These are phyloP conservation scores for Grus americana DNA, from an alignment of 2,113 vertebrate genomes.

Conservation along the genomic window DNA sequence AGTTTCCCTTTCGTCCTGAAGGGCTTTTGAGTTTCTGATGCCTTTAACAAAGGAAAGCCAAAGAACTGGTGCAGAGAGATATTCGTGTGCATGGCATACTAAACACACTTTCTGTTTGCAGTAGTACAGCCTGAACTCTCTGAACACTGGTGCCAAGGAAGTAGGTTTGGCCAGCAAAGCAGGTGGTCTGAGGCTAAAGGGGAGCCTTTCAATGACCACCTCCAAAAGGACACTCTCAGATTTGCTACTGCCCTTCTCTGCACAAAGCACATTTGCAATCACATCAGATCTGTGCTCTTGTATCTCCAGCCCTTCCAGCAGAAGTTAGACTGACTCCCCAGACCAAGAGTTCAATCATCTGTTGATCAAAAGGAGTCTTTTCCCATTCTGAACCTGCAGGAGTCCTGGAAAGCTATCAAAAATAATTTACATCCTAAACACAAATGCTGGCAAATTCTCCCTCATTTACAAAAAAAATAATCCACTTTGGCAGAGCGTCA, in stretches of 20 bases:
- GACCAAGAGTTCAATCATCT: background rate
- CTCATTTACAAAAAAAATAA: constrained; percentile 55
- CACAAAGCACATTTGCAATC: background rate
- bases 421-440: constrained; percentile 50
- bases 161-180: constrained; percentile 68
- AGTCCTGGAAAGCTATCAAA: constrained; percentile 54
- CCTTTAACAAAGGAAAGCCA: constrained; percentile 37
- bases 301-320: background rate
- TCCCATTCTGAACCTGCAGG: background rate
- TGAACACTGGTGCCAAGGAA: constrained; percentile 66
- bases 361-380: constrained; percentile 17
- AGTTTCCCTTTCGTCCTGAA: constrained; percentile 48
- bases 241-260: background rate
- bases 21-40: constrained; percentile 45
- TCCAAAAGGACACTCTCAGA: constrained; percentile 35
- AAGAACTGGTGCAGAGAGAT: constrained; percentile 45
- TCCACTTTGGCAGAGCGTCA: constrained; percentile 22
- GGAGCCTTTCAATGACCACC: constrained; percentile 10
- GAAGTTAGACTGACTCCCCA: background rate
- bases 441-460: constrained; percentile 50
- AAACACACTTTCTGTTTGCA: constrained; percentile 60
- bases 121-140: constrained; percentile 68
- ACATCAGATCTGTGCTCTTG: background rate
- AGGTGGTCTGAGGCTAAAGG: constrained; percentile 72
- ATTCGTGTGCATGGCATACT: constrained; percentile 29